These are phyloP conservation scores for Coleophora flavipennella DNA, from an alignment of 2,888 invertebrate species.

Conservation along the genomic window DNA sequence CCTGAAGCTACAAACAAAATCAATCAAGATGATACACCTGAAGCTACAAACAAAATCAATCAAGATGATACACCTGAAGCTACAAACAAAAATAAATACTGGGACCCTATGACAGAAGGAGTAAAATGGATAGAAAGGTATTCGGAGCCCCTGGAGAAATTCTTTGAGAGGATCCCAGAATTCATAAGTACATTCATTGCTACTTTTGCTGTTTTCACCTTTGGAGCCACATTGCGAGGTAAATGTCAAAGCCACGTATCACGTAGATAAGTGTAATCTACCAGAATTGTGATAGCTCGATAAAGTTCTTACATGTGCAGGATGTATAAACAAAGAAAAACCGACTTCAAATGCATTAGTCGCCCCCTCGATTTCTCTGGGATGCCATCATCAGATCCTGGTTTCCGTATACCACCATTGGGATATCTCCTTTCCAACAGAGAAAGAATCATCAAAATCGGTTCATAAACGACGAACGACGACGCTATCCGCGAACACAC, in stretches of 20 bases:
- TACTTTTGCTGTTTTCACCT: constrained; percentile 73
- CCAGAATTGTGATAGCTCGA: no score
- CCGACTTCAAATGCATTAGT: no score
- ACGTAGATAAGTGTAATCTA: no score
- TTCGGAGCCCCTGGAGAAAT: constrained; percentile 61
- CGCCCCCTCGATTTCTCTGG: no score
- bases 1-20: constrained; percentile 4
- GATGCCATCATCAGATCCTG: no score
- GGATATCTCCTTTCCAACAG: no score
- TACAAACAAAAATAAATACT: constrained; percentile 25
- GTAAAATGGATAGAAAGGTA: constrained; percentile 76
- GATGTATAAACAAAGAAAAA: no score
- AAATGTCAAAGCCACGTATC: constrained; percentile 3
- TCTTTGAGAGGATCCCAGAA: constrained; percentile 71
- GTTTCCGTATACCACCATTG: no score
- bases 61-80: constrained; percentile 9
- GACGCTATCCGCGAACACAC: no score
- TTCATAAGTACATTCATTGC: constrained; percentile 69
- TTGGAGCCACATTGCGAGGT: constrained; percentile 77
- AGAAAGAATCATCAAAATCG: no score
- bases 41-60: constrained; percentile 2
- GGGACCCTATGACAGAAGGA: constrained; percentile 70
- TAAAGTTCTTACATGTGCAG: no score
- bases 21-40: constrained; percentile 8
- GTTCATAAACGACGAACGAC: no score